These are phyloP conservation scores for Xylota segnis DNA, from an alignment of 2,888 invertebrate species.

Conservation along the genomic window DNA sequence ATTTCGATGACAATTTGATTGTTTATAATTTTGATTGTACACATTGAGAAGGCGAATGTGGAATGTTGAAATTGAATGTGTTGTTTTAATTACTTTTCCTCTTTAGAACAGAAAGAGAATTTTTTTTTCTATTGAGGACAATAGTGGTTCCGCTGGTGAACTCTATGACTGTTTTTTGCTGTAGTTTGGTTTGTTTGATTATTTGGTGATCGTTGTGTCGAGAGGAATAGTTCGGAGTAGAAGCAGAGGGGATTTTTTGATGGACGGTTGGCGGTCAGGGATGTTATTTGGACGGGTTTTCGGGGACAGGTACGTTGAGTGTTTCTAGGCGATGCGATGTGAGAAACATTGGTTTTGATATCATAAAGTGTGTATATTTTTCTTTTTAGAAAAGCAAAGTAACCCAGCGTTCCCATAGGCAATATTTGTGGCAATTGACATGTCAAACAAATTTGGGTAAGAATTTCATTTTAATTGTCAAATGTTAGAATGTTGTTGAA, in stretches of 20 bases:
- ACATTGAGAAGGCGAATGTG: slow-evolving; percentile 16
- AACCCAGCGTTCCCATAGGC: no score
- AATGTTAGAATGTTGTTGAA: no score
- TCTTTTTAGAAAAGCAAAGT: no score
- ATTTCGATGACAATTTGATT: slow-evolving; percentile 47
- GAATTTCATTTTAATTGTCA: no score
- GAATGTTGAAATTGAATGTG: slow-evolving; percentile 29
- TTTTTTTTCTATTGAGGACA: slow-evolving; percentile 42
- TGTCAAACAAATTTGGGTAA: no score
- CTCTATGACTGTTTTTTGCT: slow-evolving; percentile 30
- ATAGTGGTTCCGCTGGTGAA: slow-evolving; percentile 60
- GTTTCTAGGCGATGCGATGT: no score
- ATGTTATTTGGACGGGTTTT: not conserved
- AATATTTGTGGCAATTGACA: no score
- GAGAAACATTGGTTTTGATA: no score
- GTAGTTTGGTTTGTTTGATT: slow-evolving; percentile 49
- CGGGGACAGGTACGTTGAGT: no score
- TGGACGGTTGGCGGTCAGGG: not conserved
- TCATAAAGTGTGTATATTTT: no score
- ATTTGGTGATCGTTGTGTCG: not conserved
- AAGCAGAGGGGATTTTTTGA: not conserved
- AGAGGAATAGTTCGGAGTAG: no score
- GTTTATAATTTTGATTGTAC: slow-evolving; percentile 26
- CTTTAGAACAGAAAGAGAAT: slow-evolving; percentile 15
- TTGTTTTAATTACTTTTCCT: slow-evolving; percentile 31